Base-by-base conservation (phyloP, 1,140 invertebrate species). In the Arion vulgaris region DNA sequence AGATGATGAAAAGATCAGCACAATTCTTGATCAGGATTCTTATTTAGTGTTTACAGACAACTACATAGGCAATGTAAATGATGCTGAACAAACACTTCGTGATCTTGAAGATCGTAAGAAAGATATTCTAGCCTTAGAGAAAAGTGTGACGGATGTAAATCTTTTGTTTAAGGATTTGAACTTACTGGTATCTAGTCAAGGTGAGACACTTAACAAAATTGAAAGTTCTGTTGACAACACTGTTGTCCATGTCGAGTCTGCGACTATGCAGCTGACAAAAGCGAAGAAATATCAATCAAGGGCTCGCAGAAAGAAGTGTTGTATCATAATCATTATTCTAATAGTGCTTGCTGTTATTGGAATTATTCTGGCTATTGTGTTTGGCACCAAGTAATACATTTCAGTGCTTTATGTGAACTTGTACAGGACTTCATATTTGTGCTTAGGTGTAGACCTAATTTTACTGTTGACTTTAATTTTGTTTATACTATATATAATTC, bases 61-160 rank as follows among this genome's bases (percentile, higher is more conserved):
- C 78, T 86, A 86, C 62, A 83, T 86, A 36, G 75, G 76, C 38
- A 85, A 89, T 78, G 85, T 86, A 28, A 82, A 86, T 32, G 85
- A 88, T 83, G 87, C 88, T 17, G 84, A 85, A 66, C 66, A 83
- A 69, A 85, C 86, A 32, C 73, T 89, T 34, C 85, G 86, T 53
- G 74, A 86, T 36, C 89, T 87, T 92, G 95, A 77, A 94, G 95
- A 85, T 94, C 96, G 88, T 36, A 81, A 89, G 36, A 83, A 87
- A 71, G 88, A 87, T 78, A 83, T 89, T 66, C 80, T 83, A 26
- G 81, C 86, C 32, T 80, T 89, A 51, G 88, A 89, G 80, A 86
- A 86, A 78, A 86, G 86, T 81, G 85, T 89, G 19, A 79, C 84
- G 17, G 85, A 88, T 68, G 88, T 89, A 0, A 88, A 89, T 78